Conservation (phyloP, 2,113 vertebrate genomes). For the Oreotrochilus melanogaster region DNA sequence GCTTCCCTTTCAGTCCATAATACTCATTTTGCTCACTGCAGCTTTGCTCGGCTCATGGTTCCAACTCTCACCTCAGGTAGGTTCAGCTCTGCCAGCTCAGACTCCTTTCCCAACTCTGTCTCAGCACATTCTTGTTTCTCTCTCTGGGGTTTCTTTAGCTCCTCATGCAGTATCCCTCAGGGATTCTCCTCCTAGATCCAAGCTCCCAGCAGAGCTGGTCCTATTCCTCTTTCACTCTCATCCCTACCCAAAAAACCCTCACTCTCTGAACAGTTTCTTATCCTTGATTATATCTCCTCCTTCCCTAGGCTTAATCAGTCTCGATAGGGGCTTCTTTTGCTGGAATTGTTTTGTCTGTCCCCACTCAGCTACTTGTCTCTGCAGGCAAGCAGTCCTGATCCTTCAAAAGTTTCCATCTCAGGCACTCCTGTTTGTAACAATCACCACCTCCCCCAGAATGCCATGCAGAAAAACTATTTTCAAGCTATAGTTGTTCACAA, state of each 20-base stretch:
- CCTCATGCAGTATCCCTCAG: rapidly evolving
- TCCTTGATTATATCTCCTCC: neutral
- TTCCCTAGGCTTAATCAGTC: neutral
- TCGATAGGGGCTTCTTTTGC: neutral
- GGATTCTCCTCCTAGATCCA: neutral
- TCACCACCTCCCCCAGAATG: neutral
- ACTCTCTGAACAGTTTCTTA: neutral
- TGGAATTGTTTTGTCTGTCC: neutral
- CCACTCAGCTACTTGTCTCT: rapidly evolving
- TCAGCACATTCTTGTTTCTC: neutral
- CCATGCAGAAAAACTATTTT: neutral
- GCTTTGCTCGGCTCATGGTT: neutral
- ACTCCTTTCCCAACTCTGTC: neutral
- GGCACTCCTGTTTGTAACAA: neutral
- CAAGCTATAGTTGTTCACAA: neutral
- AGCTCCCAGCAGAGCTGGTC: neutral
- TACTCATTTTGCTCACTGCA: neutral
- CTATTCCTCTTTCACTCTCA: neutral
- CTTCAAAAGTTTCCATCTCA: neutral
- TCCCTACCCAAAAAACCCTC: neutral
- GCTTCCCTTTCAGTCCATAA: neutral
- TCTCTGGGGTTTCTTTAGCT: neutral
- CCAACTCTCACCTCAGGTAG: neutral
- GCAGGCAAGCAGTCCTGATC: neutral
- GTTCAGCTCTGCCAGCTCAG: neutral